Evolutionary conservation across 2,113 vertebrate genomes (phyloP).

Genomic region (Microtus pennsylvanicus): DNA sequence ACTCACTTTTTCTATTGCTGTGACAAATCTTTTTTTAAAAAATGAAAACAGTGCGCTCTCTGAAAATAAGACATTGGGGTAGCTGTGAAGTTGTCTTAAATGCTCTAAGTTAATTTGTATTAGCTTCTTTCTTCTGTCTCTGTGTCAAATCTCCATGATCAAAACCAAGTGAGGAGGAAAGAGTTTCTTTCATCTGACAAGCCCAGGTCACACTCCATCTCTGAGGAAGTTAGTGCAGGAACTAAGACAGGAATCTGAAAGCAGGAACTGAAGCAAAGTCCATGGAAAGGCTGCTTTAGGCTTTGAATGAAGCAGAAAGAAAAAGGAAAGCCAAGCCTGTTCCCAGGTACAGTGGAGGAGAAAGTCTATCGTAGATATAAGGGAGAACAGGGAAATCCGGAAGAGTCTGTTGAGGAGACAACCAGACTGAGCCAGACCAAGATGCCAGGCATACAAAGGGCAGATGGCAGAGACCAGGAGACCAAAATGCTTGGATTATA

Average conservation of each 20-base stretch:
- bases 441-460: not conserved
- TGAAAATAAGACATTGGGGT: not conserved
- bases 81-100: not conserved
- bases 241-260: too few relatives aligned
- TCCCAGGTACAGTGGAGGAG: not conserved
- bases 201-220: too few relatives aligned
- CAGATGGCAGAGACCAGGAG: not conserved
- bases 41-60: not conserved
- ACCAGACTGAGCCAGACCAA: not conserved
- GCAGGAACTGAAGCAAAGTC: too few relatives aligned
- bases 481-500: not conserved
- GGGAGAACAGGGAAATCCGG: not conserved
- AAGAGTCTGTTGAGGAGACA: too few relatives aligned
- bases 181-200: too few relatives aligned
- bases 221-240: too few relatives aligned
- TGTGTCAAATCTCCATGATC: not conserved
- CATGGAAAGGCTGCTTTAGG: not conserved
- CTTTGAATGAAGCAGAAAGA: too few relatives aligned
- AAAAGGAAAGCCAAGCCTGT: too few relatives aligned
- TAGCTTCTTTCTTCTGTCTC: not conserved
- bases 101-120: not conserved
- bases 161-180: not conserved
- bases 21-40: not conserved
- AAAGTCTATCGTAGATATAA: not conserved
- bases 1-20: too few relatives aligned